Percentiles rank a stretch among this genome's conserved stretches.
phyloP scores from a whole-genome alignment of 1,140 invertebrate genomes.

The Heliconius congener region DNA sequence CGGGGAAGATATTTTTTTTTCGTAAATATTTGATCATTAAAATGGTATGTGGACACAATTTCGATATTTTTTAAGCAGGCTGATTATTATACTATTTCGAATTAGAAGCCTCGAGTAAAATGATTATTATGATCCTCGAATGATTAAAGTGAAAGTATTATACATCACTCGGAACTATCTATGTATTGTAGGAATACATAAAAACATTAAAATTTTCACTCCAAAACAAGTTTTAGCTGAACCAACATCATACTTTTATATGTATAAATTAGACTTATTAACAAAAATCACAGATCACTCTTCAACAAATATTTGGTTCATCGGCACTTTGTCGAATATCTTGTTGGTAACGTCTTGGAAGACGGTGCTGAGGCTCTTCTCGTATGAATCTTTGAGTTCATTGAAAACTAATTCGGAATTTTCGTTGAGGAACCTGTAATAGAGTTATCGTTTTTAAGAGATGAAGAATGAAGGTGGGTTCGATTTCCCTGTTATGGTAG shows the following conservation, averaged over 20 bases:
- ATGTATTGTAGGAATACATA: too few species aligned
- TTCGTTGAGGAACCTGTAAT: slow-evolving; percentile 83
- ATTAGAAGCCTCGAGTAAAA: too few species aligned
- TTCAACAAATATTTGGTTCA: slow-evolving; percentile 84
- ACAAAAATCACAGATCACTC: slow-evolving; percentile 51
- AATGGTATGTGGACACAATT: too few species aligned
- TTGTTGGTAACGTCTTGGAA: slow-evolving; percentile 84
- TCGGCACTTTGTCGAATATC: slow-evolving; percentile 84
- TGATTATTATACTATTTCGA: too few species aligned
- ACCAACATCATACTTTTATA: slow-evolving; percentile 11
- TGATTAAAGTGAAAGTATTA: too few species aligned
- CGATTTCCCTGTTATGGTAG: background rate
- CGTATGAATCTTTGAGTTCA: slow-evolving; percentile 84
- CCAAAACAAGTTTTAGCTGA: background rate
- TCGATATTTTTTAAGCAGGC: too few species aligned
- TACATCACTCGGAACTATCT: too few species aligned
- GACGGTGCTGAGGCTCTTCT: slow-evolving; percentile 83
- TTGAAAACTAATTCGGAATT: slow-evolving; percentile 85
- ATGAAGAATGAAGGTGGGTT: too few species aligned
- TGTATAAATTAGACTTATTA: background rate
- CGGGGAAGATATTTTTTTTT: too few species aligned
- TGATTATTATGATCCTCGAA: too few species aligned
- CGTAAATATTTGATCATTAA: too few species aligned
- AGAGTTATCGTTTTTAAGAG: background rate
- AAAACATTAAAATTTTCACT: background rate